These are phyloP conservation scores for Rhyacophila brunnea DNA, from an alignment of 1,140 invertebrate species.

Conservation along the genomic window DNA sequence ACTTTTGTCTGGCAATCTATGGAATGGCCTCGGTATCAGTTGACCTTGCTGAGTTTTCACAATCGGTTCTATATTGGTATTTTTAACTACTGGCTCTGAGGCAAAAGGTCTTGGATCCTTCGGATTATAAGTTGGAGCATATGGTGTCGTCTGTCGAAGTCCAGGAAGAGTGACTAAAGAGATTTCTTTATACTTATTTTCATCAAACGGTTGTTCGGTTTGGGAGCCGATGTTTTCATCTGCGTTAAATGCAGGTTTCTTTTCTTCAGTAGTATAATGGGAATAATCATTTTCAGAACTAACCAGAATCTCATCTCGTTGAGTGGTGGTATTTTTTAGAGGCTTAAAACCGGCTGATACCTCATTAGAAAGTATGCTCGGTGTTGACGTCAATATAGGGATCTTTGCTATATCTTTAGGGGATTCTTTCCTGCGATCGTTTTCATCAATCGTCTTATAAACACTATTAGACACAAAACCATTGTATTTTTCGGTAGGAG, in stretches of 20 bases:
- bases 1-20: constrained; percentile 13
- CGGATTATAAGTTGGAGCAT: constrained; percentile 31
- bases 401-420: constrained; percentile 48
- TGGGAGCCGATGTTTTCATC: constrained; percentile 46
- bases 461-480: constrained; percentile 3
- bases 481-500: constrained; percentile 2
- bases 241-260: constrained; percentile 29
- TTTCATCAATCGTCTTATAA: constrained; percentile 20
- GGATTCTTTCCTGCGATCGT: constrained; percentile 44
- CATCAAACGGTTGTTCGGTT: constrained; percentile 52
- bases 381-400: constrained; percentile 41
- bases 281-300: constrained; percentile 30
- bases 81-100: constrained; percentile 26
- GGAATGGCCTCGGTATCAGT: constrained; percentile 29
- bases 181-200: constrained; percentile 37
- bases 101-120: constrained; percentile 50
- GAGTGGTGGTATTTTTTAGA: constrained; percentile 17
- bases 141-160: constrained; percentile 16
- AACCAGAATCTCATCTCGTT: constrained; percentile 22
- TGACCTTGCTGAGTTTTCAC: constrained; percentile 1
- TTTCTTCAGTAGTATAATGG: constrained; percentile 16
- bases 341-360: constrained; percentile 26
- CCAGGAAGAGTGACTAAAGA: constrained; percentile 27
- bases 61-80: too few species aligned
- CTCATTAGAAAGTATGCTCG: constrained; percentile 24